phyloP scores from a whole-genome alignment of 2,888 invertebrate genomes.

The Hetaerina titia region DNA sequence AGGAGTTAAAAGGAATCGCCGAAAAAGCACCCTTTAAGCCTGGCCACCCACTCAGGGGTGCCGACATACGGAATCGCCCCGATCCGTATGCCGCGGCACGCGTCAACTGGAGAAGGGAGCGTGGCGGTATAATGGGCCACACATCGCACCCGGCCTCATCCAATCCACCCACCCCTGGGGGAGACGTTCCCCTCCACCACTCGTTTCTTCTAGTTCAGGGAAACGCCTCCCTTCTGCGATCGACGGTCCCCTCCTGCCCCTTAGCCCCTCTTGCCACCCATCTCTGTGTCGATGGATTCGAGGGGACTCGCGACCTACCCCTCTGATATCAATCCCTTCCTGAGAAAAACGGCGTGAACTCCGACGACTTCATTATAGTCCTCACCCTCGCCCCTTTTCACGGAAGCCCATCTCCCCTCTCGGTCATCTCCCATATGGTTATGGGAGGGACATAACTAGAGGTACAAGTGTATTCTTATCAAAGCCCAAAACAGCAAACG shows the following conservation, averaged over 20 bases:
- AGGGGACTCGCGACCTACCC: not conserved
- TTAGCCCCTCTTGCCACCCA: no score
- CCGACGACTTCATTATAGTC: not conserved
- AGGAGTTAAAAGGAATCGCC: not conserved
- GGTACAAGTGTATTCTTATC: no score
- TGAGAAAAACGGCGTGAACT: not conserved
- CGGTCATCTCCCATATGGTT: no score
- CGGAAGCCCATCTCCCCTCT: not conserved
- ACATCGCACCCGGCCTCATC: not conserved
- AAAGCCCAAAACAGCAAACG: no score
- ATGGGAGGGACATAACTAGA: no score
- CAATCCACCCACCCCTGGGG: not conserved
- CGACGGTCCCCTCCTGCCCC: not conserved
- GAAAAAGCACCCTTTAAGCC: conserved; percentile 3
- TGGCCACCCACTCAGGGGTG: not conserved
- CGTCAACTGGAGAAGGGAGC: not conserved
- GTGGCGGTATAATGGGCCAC: not conserved
- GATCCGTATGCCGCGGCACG: conserved; percentile 32
- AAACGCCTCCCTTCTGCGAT: conserved; percentile 1
- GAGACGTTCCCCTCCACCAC: not conserved
- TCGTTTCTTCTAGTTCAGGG: not conserved
- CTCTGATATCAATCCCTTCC: not conserved
- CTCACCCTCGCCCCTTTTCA: not conserved
- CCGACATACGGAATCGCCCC: not conserved
- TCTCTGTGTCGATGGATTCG: no score